Conservation (phyloP, 1,140 invertebrate species). For the Ylistrum balloti region DNA sequence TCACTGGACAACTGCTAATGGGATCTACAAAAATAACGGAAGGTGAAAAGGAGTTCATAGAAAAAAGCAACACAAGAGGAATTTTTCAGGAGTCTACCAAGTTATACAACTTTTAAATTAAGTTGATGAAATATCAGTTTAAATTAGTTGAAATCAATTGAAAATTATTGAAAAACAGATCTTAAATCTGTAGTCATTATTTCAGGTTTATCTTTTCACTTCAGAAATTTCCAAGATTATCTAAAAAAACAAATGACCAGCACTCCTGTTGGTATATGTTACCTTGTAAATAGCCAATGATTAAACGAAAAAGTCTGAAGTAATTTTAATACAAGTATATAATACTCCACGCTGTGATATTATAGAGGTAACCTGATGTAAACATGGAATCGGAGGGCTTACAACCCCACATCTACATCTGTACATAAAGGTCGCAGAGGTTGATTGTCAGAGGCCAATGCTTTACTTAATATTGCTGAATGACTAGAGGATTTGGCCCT, state of each 20-base stretch:
- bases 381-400: not conserved
- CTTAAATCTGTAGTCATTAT: too few relatives aligned
- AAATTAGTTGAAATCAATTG: too few relatives aligned
- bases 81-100: not conserved
- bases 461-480: not conserved
- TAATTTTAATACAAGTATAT: too few relatives aligned
- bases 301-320: too few relatives aligned
- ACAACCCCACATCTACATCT: not conserved
- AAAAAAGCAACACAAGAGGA: not conserved
- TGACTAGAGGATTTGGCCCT: slow-evolving; percentile 37
- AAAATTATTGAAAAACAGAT: not conserved
- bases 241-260: not conserved
- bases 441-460: slow-evolving; percentile 5
- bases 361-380: not conserved
- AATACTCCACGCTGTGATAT: too few relatives aligned
- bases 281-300: too few relatives aligned
- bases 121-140: too few relatives aligned
- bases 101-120: too few relatives aligned
- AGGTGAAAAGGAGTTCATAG: not conserved
- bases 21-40: slow-evolving; percentile 4
- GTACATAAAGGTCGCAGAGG: not conserved
- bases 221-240: too few relatives aligned
- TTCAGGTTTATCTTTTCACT: too few relatives aligned
- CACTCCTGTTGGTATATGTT: not conserved
- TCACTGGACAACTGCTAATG: not conserved